A percentile compares a stretch with the other conserved stretches of the same genome.
Evolutionary conservation across 1,140 invertebrate genomes (phyloP).

Genomic region (Pseudobourletiella spinata): DNA sequence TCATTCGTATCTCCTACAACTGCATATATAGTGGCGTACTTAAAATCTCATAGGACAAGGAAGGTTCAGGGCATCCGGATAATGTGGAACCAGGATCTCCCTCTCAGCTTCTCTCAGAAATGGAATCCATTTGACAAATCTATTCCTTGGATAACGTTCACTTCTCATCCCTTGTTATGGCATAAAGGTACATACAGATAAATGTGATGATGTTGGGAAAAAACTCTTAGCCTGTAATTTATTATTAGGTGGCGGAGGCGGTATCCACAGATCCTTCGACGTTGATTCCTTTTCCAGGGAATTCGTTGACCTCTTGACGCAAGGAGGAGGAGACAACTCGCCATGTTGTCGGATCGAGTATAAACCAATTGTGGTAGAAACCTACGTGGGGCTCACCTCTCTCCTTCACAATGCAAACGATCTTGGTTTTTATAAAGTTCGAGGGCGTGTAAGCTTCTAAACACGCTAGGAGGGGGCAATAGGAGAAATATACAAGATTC

Average conservation of each 20-base stretch:
- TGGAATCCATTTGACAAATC: conserved; percentile 78
- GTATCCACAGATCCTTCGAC: conserved; percentile 44
- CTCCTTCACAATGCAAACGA: conserved; percentile 72
- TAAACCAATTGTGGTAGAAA: conserved; percentile 64
- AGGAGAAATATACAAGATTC: too few species aligned
- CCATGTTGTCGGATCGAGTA: conserved; percentile 48
- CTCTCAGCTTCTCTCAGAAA: conserved; percentile 56
- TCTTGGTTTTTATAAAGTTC: conserved; percentile 74
- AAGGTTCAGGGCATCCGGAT: conserved; percentile 62
- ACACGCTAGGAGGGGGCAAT: too few species aligned
- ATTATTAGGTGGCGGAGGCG: conserved; percentile 39
- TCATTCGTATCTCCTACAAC: too few species aligned
- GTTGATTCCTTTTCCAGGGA: conserved; percentile 48
- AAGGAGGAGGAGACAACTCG: conserved; percentile 34
- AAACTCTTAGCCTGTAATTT: background rate
- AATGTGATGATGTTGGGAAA: conserved; percentile 13
- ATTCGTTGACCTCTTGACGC: conserved; percentile 42
- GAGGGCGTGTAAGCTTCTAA: conserved; percentile 77
- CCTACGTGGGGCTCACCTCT: conserved; percentile 65
- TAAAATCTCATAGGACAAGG: conserved; percentile 47
- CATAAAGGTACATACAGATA: conserved; percentile 40
- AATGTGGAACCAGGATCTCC: conserved; percentile 63
- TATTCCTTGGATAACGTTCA: conserved; percentile 66
- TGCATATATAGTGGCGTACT: too few species aligned
- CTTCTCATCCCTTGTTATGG: conserved; percentile 70